Evolutionary conservation across 2,113 vertebrate genomes (phyloP), one percentile per base, ranked within the genome.

Genomic region (Mystacornis crossleyi): DNA sequence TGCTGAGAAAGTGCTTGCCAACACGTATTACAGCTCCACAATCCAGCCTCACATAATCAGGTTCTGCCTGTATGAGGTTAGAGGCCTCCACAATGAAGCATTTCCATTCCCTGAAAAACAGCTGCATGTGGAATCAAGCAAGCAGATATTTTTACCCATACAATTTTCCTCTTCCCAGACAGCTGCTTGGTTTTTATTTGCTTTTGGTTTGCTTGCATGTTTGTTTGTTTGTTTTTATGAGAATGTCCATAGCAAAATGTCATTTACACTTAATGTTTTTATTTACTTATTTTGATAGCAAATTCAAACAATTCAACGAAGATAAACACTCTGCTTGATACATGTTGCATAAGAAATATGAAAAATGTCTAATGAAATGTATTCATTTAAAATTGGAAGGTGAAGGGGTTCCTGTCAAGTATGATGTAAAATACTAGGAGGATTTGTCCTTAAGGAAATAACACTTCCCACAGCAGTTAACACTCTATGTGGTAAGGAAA

Each of bases 81-180:
- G 73, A 86, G 69, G 43, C 60, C 86, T 91, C 61, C 47, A 86
- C 81, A 84, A 87, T 26, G 61, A 67, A 85, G 69, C 61, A 81
- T 72, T 96, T 92, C 86, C 77, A 57, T 87, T 89, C 66, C 61
- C 66, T 95, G 78, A 81, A 91, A 93, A 93, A 72, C 42, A 87
- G 50, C 84, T 87, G 78, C 73, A 33, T 82, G 24, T 70, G 61
- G 73, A 95, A 93, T 79, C 45, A 72, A 96, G 65, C 66, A 69
- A 89, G 81, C n/a, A 47, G 78, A 55, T 89, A 79, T 91, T 96
- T 95, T 91, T 89, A 89, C 54, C 29, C 57, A 26, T 74, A 85
- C 26, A 67, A 45, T 89, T 89, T 89, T 89, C 66, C 57, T 81
- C 75, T 94, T 93, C 62, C 65, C 78, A 96, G 86, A 66, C 88